Conservation (phyloP, 2,797 vertebrate genomes). For the Glyptemys insculpta region DNA sequence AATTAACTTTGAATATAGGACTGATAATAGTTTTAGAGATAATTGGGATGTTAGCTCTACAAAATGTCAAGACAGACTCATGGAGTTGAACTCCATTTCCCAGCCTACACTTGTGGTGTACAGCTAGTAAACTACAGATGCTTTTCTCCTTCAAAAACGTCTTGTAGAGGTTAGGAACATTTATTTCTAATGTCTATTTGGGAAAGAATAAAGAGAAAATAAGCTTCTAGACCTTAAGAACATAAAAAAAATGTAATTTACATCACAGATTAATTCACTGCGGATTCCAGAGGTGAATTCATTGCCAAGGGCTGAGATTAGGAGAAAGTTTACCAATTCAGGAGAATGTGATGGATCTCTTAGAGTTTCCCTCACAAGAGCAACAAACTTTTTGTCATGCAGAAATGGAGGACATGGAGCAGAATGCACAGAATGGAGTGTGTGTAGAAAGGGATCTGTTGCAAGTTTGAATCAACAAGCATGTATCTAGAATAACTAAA, state of each 20-base stretch:
- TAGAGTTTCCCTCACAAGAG: not conserved
- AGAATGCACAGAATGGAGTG: not conserved
- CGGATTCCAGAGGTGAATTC: not conserved
- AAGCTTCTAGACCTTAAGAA: slow-evolving; percentile 5
- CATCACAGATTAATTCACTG: slow-evolving; percentile 7
- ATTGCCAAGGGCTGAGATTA: slow-evolving; percentile 5
- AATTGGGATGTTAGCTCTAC: slow-evolving; percentile 34
- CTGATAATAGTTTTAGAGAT: not conserved
- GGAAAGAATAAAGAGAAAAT: slow-evolving; percentile 46
- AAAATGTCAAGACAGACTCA: slow-evolving; percentile 23
- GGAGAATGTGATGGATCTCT: not conserved
- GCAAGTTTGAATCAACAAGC: not conserved
- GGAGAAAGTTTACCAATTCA: not conserved
- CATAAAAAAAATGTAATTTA: slow-evolving; percentile 32
- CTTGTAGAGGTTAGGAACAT: not conserved
- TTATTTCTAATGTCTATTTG: not conserved
- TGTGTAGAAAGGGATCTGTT: not conserved
- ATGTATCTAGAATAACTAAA: not conserved
- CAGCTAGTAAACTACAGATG: not conserved
- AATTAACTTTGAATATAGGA: not conserved
- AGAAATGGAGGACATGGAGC: not conserved
- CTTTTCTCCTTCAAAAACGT: not conserved
- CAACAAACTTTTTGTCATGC: not conserved
- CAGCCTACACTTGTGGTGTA: not conserved
- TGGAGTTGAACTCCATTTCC: not conserved